Base-by-base conservation (phyloP, 2,797 vertebrate species). In the Amphiprion clarkii region DNA sequence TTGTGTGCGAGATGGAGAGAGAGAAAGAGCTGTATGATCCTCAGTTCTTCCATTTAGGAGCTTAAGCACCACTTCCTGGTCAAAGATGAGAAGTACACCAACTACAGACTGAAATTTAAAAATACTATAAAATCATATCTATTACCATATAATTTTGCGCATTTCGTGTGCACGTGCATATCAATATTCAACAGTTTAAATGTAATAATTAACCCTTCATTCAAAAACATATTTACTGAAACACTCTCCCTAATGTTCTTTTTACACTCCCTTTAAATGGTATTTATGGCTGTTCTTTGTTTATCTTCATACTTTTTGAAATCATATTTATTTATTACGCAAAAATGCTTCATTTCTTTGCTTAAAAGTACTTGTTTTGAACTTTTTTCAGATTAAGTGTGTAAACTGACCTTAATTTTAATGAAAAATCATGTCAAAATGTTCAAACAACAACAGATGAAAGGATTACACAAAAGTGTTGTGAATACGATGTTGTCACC, bases 21-120 rank as follows among this genome's bases (percentile, higher is more conserved):
- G 55, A 62, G 62, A 68, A 21, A 11, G 48, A 54, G 44, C 4
- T 10, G 23, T 2, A 55, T 31, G 54, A 58, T 3, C 17, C 21
- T 46, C 40, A 78, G 57, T 64, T 51, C 27, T 73, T 57, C 19
- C 84, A 71, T 82, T 73, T 64, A 90, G 72, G 87, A 77, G 46
- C 82, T 87, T 59, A 90, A 89, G 88, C 92, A 82, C 91, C 94
- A 82, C 87, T 85, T 81, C 81, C 86, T 94, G 94, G 91, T 78
- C 70, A 87, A 78, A 81, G 29, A 61, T 11, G 39, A 33, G 76
- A 86, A 91, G 73, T 93, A 66, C 92, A 93, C 19, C 25, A 13
- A 62, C 39, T 14, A 21, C 59, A 17, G 44, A 6, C 44, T 19
- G 44, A 17, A 6, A 19, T 46, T 46, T 46, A 19, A 46, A 46